Base-by-base conservation (phyloP, 1,140 invertebrate genomes). In the Pentalonia nigronervosa region DNA sequence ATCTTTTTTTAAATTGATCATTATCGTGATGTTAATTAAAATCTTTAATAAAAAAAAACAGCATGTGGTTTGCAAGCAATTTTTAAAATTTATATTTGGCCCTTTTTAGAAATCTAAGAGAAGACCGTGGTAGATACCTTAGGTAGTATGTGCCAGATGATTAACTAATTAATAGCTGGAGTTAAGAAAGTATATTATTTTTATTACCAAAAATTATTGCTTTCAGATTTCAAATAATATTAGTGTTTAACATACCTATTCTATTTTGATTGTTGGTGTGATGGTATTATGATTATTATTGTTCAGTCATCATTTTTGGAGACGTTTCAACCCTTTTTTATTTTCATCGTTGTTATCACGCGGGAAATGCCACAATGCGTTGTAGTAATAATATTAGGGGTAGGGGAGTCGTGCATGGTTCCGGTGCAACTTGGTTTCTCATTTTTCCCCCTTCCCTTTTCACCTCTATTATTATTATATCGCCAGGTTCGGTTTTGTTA, bases 381-480 rank as follows among this genome's bases (percentile, higher is more conserved):
- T 60, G 36, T 90, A 89, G 89, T 90, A 90, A 90, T 90, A 90
- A 90, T 60, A 67, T 90, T 67, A 60, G 25, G 36, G 89, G 25
- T 67, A 67, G 87, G 86, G 48, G 50, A 41, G 50, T 56, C 53
- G 56, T 56, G 67, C 56, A 90, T 41, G 36, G 53, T 90, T 90
- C 89, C 89, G 89, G 89, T 36, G 53, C 36, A 90, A 90, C 89
- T 90, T 67, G 89, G 56, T 90, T 67, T 90, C 89, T 90, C 89
- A 90, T 90, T 90, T 90, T 90, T 90, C 20, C 89, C 53, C 83
- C 23, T 36, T 90, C 89, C 41, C 0, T 90, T 90, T 90, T 67
- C 36, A 90, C 89, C 89, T 90, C 56, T 90, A 90, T 90, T 90
- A 90, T 90, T 90, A 90, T 90, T 90, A 90, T 90, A 90, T 90